A percentile compares a stretch with the other conserved stretches of the same genome.
Conservation (phyloP, 2,113 vertebrate genomes). For the Brachyhypopomus occidentalis region DNA sequence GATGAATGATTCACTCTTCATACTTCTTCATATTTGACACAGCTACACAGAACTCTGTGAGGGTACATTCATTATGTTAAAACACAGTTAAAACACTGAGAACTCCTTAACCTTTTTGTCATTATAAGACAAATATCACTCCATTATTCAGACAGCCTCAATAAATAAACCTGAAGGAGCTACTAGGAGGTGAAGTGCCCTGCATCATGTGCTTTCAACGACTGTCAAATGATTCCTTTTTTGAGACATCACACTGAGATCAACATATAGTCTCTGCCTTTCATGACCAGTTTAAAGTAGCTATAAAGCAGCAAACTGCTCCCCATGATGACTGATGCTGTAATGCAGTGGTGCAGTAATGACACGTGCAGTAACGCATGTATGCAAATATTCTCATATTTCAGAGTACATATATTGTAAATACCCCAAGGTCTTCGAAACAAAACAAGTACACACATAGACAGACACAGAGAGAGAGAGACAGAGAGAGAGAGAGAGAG, state of each 20-base stretch:
- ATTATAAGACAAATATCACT: constrained; percentile 58
- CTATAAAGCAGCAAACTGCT: too few relatives aligned
- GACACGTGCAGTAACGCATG: not conserved
- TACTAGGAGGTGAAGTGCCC: too few relatives aligned
- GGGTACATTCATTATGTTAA: not conserved
- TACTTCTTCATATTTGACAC: not conserved
- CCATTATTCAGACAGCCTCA: constrained; percentile 33
- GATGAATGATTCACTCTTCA: constrained; percentile 30
- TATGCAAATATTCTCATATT: constrained; percentile 44
- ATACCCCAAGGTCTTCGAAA: constrained; percentile 15
- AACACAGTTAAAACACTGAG: not conserved
- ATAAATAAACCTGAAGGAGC: too few relatives aligned
- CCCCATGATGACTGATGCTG: too few relatives aligned
- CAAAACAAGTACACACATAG: constrained; percentile 2
- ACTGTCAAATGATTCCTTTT: not conserved
- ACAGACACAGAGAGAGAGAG: not conserved
- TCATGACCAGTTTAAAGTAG: too few relatives aligned
- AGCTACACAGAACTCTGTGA: not conserved
- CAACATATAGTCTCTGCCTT: too few relatives aligned
- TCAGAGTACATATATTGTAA: constrained; percentile 50
- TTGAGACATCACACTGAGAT: too few relatives aligned
- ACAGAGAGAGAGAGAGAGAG: too few relatives aligned
- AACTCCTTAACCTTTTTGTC: not conserved
- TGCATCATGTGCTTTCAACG: too few relatives aligned
- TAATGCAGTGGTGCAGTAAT: too few relatives aligned